Conservation (phyloP, 2,797 vertebrate genomes). For the Remorina albescens region DNA sequence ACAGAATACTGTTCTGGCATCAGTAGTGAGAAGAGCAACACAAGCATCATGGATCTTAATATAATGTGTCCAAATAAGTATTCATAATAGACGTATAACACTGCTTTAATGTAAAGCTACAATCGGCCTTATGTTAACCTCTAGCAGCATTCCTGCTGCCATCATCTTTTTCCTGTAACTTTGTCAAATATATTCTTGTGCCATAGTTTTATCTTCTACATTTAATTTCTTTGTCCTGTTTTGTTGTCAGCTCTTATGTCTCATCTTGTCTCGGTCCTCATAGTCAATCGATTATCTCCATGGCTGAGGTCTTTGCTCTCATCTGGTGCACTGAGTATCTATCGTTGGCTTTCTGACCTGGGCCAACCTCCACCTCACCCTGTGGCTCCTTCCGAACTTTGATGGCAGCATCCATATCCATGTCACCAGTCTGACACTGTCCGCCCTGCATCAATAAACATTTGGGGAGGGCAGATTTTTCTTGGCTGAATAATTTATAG, state of each 20-base stretch:
- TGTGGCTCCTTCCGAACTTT: slow-evolving; percentile 79
- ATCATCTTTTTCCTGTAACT: slow-evolving; percentile 46
- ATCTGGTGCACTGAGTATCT: slow-evolving; percentile 64
- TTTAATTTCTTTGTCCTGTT: slow-evolving; percentile 62
- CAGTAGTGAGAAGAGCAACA: slow-evolving; percentile 59
- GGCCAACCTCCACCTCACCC: slow-evolving; percentile 65
- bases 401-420: slow-evolving; percentile 85
- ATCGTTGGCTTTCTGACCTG: slow-evolving; percentile 72
- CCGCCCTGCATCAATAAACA: slow-evolving; percentile 91
- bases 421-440: slow-evolving; percentile 84
- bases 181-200: slow-evolving; percentile 57
- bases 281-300: slow-evolving; percentile 79
- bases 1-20: slow-evolving; percentile 57
- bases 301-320: slow-evolving; percentile 68
- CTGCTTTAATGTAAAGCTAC: slow-evolving; percentile 38
- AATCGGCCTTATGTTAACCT: slow-evolving; percentile 45
- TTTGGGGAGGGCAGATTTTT: slow-evolving; percentile 89
- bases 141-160: slow-evolving; percentile 52
- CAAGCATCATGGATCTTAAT: slow-evolving; percentile 61
- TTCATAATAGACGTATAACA: slow-evolving; percentile 63
- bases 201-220: slow-evolving; percentile 56
- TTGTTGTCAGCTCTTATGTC: slow-evolving; percentile 50
- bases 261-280: slow-evolving; percentile 58
- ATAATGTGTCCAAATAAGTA: slow-evolving; percentile 60
- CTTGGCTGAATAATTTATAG: slow-evolving; percentile 92